Percentiles rank a stretch among this genome's conserved stretches.
Evolutionary conservation across 2,113 vertebrate species (phyloP).

Genomic region (Chaetorhynchus papuensis): DNA sequence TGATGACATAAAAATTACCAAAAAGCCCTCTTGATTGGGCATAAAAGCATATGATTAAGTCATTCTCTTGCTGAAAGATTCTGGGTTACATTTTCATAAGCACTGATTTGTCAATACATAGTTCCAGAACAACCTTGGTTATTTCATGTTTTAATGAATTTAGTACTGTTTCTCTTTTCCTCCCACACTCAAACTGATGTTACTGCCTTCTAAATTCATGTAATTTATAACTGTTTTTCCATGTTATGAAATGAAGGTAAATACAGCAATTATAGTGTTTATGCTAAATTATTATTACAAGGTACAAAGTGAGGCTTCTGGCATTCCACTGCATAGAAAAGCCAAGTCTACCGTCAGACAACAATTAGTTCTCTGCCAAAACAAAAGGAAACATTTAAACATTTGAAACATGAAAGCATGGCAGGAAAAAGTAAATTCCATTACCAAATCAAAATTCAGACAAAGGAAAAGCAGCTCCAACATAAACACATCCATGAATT

Average conservation of each 20-base stretch:
- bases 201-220: background rate
- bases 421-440: background rate
- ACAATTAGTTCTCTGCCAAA: background rate
- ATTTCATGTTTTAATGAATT: background rate
- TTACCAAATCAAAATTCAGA: background rate
- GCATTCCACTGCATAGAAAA: background rate
- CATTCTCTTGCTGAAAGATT: background rate
- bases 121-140: background rate
- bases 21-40: accelerated
- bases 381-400: background rate
- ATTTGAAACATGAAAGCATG: background rate
- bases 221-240: background rate
- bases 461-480: background rate
- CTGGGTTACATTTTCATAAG: background rate
- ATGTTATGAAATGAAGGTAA: constrained; percentile 29
- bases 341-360: background rate
- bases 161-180: background rate
- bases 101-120: background rate
- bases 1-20: background rate
- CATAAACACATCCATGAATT: background rate
- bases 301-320: background rate
- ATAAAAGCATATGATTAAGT: background rate
- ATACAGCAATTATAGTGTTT: constrained; percentile 8
- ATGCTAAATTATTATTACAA: constrained; percentile 24
- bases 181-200: background rate